Percentiles rank a stretch among this genome's conserved stretches.
These are phyloP conservation scores for Agelas oroides DNA, from an alignment of 37 sponge, comb jelly and placozoan genomes.

Conservation along the genomic window DNA sequence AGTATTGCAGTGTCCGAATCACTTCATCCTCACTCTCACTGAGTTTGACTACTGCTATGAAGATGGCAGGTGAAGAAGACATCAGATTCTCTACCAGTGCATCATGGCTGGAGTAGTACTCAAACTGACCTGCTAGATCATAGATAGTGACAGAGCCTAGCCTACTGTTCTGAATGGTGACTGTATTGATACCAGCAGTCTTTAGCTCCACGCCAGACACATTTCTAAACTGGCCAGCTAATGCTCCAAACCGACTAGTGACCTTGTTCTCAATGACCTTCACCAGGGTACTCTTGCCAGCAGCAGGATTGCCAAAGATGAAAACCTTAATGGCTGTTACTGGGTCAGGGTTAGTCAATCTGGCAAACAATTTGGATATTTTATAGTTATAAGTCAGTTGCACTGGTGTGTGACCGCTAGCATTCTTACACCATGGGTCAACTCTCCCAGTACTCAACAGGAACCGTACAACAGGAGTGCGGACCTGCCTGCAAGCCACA, in stretches of 20 bases:
- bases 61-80: conserved; percentile 8
- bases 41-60: conserved; percentile 31
- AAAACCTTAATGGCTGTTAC: not conserved
- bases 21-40: conserved; percentile 16
- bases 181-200: conserved; percentile 48
- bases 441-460: not conserved
- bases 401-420: not conserved
- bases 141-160: conserved; percentile 27
- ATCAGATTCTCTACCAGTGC: conserved; percentile 18
- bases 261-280: not conserved
- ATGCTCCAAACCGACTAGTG: too few species aligned
- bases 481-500: not conserved
- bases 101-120: conserved; percentile 48
- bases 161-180: not conserved
- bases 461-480: not conserved
- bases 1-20: conserved; percentile 10
- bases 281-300: conserved; percentile 54
- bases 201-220: not conserved
- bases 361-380: too few species aligned
- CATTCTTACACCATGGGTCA: not conserved
- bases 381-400: not conserved
- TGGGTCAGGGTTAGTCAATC: not conserved
- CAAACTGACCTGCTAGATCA: conserved; percentile 51
- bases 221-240: not conserved
- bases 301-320: conserved; percentile 27